These are phyloP conservation scores for Dioctria linearis DNA, from an alignment of 2,888 invertebrate species.

Conservation along the genomic window DNA sequence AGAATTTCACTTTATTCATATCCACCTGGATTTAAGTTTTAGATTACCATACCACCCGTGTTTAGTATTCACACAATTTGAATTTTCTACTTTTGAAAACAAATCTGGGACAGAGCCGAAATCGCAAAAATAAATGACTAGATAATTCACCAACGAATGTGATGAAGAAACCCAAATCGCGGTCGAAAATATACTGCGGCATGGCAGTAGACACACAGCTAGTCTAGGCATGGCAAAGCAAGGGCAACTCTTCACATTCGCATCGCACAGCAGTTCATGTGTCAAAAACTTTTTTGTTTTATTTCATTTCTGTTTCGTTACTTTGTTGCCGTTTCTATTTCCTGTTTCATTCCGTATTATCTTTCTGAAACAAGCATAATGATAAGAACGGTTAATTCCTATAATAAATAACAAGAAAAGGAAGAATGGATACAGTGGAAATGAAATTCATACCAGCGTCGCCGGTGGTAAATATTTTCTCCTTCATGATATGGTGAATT, in stretches of 20 bases:
- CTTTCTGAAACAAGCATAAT: no score
- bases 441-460: no score
- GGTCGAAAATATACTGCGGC: constrained; percentile 16
- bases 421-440: no score
- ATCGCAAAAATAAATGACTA: constrained; percentile 22
- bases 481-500: no score
- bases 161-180: neutral
- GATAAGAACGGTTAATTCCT: no score
- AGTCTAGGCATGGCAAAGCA: neutral
- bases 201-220: neutral
- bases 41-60: no score
- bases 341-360: no score
- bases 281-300: constrained; percentile 13
- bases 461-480: no score
- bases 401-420: no score
- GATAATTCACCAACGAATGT: neutral
- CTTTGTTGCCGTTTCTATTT: neutral
- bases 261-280: constrained; percentile 5
- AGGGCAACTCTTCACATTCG: neutral
- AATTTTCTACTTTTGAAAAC: neutral
- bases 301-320: neutral
- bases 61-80: neutral
- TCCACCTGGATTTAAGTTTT: neutral
- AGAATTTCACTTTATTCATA: neutral
- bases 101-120: neutral